These are phyloP conservation scores for Drosophila repletoides DNA, from an alignment of 1,140 invertebrate genomes.

Conservation along the genomic window DNA sequence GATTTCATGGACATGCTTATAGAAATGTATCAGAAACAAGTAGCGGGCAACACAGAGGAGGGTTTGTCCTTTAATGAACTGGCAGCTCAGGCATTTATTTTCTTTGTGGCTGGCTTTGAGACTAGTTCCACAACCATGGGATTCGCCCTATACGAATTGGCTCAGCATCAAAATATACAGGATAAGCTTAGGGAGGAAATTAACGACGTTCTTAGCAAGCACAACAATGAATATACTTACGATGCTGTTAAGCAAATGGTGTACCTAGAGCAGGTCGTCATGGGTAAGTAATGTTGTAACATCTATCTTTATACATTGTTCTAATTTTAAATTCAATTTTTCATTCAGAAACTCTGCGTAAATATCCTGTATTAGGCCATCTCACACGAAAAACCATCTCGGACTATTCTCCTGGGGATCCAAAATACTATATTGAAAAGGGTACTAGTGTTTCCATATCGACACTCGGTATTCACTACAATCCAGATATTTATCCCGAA, in stretches of 20 bases:
- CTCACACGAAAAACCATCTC: constrained; percentile 82
- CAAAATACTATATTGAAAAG: constrained; percentile 81
- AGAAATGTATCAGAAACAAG: constrained; percentile 55
- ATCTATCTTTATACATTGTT: not conserved
- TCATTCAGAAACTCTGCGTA: constrained; percentile 82
- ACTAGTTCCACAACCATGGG: constrained; percentile 82
- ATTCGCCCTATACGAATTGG: constrained; percentile 82
- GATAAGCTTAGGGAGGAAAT: constrained; percentile 83
- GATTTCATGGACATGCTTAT: constrained; percentile 82
- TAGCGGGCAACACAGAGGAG: constrained; percentile 24
- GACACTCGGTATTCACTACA: constrained; percentile 85
- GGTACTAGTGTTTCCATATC: constrained; percentile 85
- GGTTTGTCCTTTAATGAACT: constrained; percentile 70
- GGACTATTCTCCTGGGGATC: constrained; percentile 83
- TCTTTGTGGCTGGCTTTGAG: constrained; percentile 78
- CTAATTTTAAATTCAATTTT: not conserved
- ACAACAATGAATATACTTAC: constrained; percentile 59
- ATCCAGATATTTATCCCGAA: constrained; percentile 84
- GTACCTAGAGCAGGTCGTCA: constrained; percentile 72
- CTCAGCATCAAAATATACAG: constrained; percentile 82
- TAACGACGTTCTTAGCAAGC: constrained; percentile 34
- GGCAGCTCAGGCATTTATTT: constrained; percentile 71
- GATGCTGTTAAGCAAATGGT: constrained; percentile 71
- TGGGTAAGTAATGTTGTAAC: too few relatives aligned
- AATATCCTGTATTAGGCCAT: constrained; percentile 82